Evolutionary conservation across 2,888 invertebrate genomes (phyloP).

Genomic region (Brachyopa scutellaris): DNA sequence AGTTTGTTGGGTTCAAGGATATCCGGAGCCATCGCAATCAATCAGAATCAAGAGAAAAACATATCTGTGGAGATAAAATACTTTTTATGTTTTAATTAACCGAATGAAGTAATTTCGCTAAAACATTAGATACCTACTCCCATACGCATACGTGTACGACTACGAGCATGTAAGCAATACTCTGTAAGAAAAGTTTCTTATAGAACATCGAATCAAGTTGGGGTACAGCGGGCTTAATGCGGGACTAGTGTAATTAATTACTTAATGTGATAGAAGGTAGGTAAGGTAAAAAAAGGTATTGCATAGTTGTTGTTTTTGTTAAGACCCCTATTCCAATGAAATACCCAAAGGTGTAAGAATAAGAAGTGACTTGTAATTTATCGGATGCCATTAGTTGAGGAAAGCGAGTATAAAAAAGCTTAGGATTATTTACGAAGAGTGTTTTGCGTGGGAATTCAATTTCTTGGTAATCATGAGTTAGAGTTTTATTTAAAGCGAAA

Average conservation of each 20-base stretch:
- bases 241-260: constrained; percentile 8
- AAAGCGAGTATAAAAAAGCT: background rate
- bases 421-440: no score
- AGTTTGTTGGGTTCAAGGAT: background rate
- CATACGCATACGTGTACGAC: no score
- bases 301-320: background rate
- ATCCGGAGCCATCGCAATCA: no score
- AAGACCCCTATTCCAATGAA: background rate
- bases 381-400: background rate
- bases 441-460: no score
- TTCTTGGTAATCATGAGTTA: no score
- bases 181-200: background rate
- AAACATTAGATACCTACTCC: constrained; percentile 3
- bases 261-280: background rate
- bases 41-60: background rate
- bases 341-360: background rate
- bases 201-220: background rate
- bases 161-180: no score
- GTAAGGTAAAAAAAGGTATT: no score
- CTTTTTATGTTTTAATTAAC: constrained; percentile 24
- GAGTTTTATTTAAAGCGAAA: no score
- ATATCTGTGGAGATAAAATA: background rate
- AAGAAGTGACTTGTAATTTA: background rate
- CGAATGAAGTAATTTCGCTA: constrained; percentile 6
- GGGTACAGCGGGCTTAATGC: background rate